Percentiles rank a stretch among this genome's conserved stretches.
phyloP scores from a whole-genome alignment of 2,797 vertebrate genomes.

The Cirrhinus molitorella region DNA sequence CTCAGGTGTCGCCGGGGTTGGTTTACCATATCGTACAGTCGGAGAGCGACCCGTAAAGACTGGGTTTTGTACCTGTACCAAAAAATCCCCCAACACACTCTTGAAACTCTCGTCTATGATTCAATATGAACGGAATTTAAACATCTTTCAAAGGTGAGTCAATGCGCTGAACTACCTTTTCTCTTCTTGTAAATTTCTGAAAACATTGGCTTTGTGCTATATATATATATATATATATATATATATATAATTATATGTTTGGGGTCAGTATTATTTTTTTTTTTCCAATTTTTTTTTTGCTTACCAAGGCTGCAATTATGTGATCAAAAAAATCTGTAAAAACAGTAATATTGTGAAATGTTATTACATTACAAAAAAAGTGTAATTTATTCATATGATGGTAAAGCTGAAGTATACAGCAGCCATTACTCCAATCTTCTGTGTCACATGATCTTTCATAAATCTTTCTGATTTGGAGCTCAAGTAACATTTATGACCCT shows the following conservation, averaged over 20 bases:
- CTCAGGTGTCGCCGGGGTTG: constrained; percentile 65
- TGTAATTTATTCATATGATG: not conserved
- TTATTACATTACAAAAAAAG: not conserved
- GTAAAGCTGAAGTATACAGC: not conserved
- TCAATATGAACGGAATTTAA: constrained; percentile 54
- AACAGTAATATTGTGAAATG: not conserved
- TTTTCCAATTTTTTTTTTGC: too few species aligned
- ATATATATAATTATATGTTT: too few species aligned
- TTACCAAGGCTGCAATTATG: too few species aligned
- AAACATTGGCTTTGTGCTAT: not conserved
- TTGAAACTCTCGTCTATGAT: constrained; percentile 53
- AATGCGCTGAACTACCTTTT: constrained; percentile 53
- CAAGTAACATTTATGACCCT: not conserved
- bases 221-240: too few species aligned
- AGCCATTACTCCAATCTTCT: too few species aligned
- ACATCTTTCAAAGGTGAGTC: constrained; percentile 57
- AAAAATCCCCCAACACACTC: constrained; percentile 55
- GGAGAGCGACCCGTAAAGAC: constrained; percentile 63
- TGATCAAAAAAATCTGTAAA: not conserved
- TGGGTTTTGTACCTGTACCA: constrained; percentile 38
- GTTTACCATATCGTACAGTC: constrained; percentile 67
- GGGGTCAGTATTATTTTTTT: too few species aligned
- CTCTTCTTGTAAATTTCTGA: not conserved
- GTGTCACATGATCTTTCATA: not conserved
- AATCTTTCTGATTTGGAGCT: not conserved